phyloP scores from a whole-genome alignment of 2,888 invertebrate species.

The Agrotis clavis region DNA sequence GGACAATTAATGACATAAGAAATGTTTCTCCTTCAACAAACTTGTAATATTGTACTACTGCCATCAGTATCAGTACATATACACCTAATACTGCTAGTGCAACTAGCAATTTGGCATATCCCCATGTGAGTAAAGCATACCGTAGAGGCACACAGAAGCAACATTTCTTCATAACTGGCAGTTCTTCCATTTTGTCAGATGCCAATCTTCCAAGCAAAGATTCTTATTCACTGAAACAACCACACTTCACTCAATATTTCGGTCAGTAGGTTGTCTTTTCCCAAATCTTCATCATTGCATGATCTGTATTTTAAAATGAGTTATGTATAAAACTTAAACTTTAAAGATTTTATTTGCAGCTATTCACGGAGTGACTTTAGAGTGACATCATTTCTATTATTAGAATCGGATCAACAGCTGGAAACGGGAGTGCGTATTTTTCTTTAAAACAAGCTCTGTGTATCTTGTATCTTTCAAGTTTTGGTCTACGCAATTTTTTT shows the following conservation, averaged over 20 bases:
- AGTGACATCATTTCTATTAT: conserved; percentile 23
- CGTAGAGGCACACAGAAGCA: conserved; percentile 66
- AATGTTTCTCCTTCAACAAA: fast-evolving
- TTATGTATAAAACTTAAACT: neutral
- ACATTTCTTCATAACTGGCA: conserved; percentile 63
- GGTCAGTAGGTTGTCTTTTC: too few relatives aligned
- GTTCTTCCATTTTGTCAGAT: conserved; percentile 20
- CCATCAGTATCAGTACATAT: neutral
- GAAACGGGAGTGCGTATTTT: neutral
- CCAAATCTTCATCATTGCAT: neutral
- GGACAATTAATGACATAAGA: neutral
- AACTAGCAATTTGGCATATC: conserved; percentile 57
- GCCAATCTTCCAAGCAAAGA: neutral
- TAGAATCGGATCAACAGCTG: conserved; percentile 28
- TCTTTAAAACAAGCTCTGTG: neutral
- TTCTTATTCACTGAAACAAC: neutral
- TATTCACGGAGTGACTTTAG: conserved; percentile 13
- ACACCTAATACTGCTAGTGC: neutral
- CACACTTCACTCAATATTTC: neutral
- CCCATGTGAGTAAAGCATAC: conserved; percentile 63
- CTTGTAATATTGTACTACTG: neutral
- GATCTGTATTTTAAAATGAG: neutral
- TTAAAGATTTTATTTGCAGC: conserved; percentile 3
- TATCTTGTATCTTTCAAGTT: neutral
- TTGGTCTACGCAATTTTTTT: conserved; percentile 3